A percentile compares a stretch with the other conserved stretches of the same genome.
Conservation (phyloP, 2,888 invertebrate genomes). For the Digitonthophagus gazella region DNA sequence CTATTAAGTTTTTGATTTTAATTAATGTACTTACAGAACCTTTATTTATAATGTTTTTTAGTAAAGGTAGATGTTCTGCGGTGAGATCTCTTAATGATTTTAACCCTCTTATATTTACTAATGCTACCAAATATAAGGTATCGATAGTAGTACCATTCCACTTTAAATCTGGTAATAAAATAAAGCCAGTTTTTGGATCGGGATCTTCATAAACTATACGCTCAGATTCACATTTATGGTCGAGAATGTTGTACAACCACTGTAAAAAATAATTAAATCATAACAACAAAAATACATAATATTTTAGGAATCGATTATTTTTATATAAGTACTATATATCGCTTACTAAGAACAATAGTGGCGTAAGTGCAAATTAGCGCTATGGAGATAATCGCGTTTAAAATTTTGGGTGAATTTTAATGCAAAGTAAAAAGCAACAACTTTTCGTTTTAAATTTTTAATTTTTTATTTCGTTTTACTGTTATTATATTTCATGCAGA, state of each 20-base stretch:
- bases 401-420: too few relatives aligned
- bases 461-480: too few relatives aligned
- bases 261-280: conserved; percentile 52
- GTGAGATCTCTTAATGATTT: conserved; percentile 84
- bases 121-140: conserved; percentile 81
- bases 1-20: neutral
- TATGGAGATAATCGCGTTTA: too few relatives aligned
- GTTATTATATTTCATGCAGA: too few relatives aligned
- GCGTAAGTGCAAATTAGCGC: too few relatives aligned
- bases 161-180: conserved; percentile 91
- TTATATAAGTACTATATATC: too few relatives aligned
- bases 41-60: conserved; percentile 77
- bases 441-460: too few relatives aligned
- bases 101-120: conserved; percentile 70
- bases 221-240: conserved; percentile 86
- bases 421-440: too few relatives aligned
- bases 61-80: conserved; percentile 71
- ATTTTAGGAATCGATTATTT: neutral
- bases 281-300: conserved; percentile 3
- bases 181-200: conserved; percentile 77
- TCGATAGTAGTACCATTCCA: conserved; percentile 83
- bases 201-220: conserved; percentile 80
- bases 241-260: conserved; percentile 97
- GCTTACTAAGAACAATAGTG: too few relatives aligned
- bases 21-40: conserved; percentile 60